Base-by-base conservation (phyloP, 2,113 vertebrate genomes). In the Semicossyphus pulcher region DNA sequence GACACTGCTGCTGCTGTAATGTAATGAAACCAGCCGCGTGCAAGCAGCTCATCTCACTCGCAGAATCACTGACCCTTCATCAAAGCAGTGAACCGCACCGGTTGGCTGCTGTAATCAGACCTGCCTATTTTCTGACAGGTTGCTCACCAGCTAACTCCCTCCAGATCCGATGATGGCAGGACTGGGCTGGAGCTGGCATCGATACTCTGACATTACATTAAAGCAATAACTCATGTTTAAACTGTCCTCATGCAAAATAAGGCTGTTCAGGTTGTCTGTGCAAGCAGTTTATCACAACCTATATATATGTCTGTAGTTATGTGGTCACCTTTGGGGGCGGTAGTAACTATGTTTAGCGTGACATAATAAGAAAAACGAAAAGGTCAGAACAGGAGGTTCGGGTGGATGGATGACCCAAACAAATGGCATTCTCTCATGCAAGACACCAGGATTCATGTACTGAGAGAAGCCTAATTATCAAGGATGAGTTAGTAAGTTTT, bases 41-140 rank as follows among this genome's bases (percentile, higher is more conserved):
- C 7, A 34, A 32, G 62, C 52, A 45, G 52, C 34, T 72, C 48
- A 36, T 73, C 59, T 68, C 56, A 52, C 42, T 66, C 60, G 49
- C 44, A 59, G 20, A 69, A 23, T 34, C 44, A 37, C 26, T 28
- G 49, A 75, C 52, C 52, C 62, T 28, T 61, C 29, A 44, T 62
- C 58, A 47, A 69, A 64, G 32, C 39, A 48, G 36, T 67, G 39
- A 76, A 60, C 61, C 34, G 28, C 29, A 69, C 18, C 28, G 71
- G 83, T 14, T 60, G 32, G 37, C 54, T 42, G 47, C 60, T 57
- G 45, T 39, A 67, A 72, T 69, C 57, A 62, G 26, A 36, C 56
- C 14, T n/a, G 8, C 7, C 21, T 28, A 25, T 74, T 56, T 52
- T 31, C 20, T 41, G 47, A 54, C 28, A 34, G 31, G 3, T 48